Base-by-base conservation (phyloP, 2,888 invertebrate species). In the Harmothoe impar region DNA sequence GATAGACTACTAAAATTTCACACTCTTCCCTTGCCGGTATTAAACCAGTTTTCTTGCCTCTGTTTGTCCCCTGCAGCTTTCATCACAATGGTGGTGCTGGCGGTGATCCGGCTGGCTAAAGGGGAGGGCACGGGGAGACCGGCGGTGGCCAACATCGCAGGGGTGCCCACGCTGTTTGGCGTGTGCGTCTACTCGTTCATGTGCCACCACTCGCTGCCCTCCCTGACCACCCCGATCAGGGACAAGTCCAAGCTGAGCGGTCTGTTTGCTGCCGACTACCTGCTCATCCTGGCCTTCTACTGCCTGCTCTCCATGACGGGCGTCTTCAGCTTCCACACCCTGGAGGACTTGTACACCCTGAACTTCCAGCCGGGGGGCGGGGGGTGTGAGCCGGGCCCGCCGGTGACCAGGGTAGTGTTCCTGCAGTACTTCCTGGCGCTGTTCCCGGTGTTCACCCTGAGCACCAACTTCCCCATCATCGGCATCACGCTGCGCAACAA, bases 161-260 rank as follows among this genome's bases (percentile, higher is more conserved):
- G 98, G 29, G 96, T 98, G 93, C 99, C 99, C 1, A 97, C 98
- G 15, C 96, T 99, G 52, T 98, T 99, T 95, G 99, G 99, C 15
- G 98, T 98, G 72, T 98, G 98, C 95, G 98, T 99, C 20, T 99
- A 99, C 96, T 98, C 99, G 81, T 99, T 99, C 96, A 99, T 99
- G 99, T 99, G 99, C 95, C 99, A 99, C 95, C 99, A 99, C 96
- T 99, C 99, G 0, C 96, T 99, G 54, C 99, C 99, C 0, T 98
- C 98, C 0, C 97, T 99, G 89, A 97, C 99, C 92, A 97, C 98
- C 10, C 99, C 99, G 0, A 98, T 99, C 93, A 94, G 97, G 77
- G 97, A 98, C 94, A 99, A 99, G 95, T 96, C 96, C 0, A 93
- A 93, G 31, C 92, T 96, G 20, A 94, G 94, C 91, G 89, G 96